A percentile compares a stretch with the other conserved stretches of the same genome.
Conservation (phyloP, 2,888 invertebrate genomes). For the Nymphalis polychloros region DNA sequence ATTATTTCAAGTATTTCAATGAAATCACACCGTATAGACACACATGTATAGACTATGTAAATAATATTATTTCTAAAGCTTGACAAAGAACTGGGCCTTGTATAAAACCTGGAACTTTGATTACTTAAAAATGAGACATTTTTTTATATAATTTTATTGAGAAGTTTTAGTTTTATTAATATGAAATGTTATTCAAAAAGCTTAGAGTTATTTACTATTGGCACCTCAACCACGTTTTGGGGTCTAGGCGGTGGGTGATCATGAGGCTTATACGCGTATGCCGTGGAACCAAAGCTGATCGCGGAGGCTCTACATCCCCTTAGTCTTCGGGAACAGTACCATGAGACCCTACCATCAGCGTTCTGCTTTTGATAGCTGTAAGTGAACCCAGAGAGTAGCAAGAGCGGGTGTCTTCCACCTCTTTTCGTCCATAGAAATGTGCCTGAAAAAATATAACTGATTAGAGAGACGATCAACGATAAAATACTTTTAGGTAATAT, state of each 20-base stretch:
- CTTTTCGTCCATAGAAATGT: conserved; percentile 71
- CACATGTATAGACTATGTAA: no score
- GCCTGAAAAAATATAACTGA: conserved; percentile 47
- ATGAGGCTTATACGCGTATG: conserved; percentile 57
- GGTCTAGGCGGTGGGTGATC: conserved; percentile 66
- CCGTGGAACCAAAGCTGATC: conserved; percentile 61
- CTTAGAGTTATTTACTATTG: conserved; percentile 23
- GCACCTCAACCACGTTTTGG: conserved; percentile 37
- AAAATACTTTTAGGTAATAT: neutral
- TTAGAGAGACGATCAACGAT: conserved; percentile 2
- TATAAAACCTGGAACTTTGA: neutral
- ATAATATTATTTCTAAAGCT: neutral
- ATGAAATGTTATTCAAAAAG: conserved; percentile 9
- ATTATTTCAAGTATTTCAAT: no score
- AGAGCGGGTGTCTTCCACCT: conserved; percentile 71
- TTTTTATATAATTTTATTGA: no score
- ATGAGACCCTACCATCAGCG: conserved; percentile 69
- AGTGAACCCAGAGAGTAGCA: conserved; percentile 65
- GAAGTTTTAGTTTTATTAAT: no score
- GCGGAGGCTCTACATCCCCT: conserved; percentile 72
- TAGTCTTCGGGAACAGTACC: conserved; percentile 74
- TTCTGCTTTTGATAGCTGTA: conserved; percentile 75
- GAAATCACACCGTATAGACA: no score
- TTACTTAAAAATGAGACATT: no score
- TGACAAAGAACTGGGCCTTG: neutral